Evolutionary conservation across 2,888 invertebrate species (phyloP).

Genomic region (Bombylius major): DNA sequence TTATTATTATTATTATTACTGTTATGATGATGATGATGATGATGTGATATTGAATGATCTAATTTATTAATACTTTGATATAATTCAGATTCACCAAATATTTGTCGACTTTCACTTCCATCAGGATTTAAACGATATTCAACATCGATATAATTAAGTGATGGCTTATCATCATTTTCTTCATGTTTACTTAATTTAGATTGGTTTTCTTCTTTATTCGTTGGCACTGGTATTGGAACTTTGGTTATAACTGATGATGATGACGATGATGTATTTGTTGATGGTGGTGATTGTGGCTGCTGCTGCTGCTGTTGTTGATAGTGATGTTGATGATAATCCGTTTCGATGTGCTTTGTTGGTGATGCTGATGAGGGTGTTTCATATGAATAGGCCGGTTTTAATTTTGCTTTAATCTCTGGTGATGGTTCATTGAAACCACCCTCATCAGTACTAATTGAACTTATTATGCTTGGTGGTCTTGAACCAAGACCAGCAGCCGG

Average conservation of each 20-base stretch:
- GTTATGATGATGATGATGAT: constrained; percentile 16
- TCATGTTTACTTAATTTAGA: not conserved
- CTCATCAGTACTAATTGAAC: constrained; percentile 49
- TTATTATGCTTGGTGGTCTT: constrained; percentile 53
- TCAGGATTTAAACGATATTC: constrained; percentile 37
- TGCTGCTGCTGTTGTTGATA: constrained; percentile 2
- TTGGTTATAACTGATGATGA: constrained; percentile 1
- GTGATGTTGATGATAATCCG: constrained; percentile 8
- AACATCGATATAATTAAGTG: constrained; percentile 35
- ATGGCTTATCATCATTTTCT: constrained; percentile 21
- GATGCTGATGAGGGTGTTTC: constrained; percentile 15
- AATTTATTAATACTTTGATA: constrained; percentile 26
- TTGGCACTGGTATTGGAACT: not conserved
- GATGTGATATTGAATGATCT: constrained; percentile 18
- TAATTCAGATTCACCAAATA: constrained; percentile 35
- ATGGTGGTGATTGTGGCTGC: constrained; percentile 6
- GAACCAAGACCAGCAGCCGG: constrained; percentile 50
- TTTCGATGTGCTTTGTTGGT: not conserved
- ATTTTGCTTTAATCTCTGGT: constrained; percentile 53
- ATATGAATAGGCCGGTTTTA: constrained; percentile 29
- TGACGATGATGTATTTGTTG: constrained; percentile 2
- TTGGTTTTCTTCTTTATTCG: not conserved
- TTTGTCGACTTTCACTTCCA: constrained; percentile 34
- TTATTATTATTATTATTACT: too few relatives aligned
- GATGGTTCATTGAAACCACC: constrained; percentile 61